Evolutionary conservation across 2,113 vertebrate species (phyloP).

Genomic region (Pongo pygmaeus): DNA sequence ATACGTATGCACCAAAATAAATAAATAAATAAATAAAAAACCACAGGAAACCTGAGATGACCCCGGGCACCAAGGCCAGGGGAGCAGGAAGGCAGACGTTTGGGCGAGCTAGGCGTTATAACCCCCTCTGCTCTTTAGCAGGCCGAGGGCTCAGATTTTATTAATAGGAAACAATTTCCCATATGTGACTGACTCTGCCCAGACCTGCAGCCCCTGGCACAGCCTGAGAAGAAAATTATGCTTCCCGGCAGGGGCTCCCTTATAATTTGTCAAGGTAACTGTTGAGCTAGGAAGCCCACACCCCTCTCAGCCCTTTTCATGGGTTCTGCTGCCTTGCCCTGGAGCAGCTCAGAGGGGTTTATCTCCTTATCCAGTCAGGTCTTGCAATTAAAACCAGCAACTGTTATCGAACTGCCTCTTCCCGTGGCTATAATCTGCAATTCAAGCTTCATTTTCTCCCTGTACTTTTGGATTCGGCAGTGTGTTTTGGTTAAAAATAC

Average conservation of each 20-base stretch:
- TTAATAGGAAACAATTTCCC: constrained; percentile 35
- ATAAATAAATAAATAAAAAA: neutral
- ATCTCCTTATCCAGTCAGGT: neutral
- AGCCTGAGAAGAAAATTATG: constrained; percentile 24
- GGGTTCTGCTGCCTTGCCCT: neutral
- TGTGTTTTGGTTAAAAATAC: constrained; percentile 36
- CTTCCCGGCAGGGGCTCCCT: neutral
- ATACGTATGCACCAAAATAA: neutral
- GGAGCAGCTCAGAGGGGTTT: neutral
- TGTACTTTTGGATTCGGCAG: neutral
- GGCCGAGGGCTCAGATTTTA: neutral
- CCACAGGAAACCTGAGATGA: neutral
- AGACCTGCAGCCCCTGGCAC: neutral
- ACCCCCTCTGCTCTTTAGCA: neutral
- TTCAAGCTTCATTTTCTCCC: neutral
- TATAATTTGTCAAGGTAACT: neutral
- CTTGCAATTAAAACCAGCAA: neutral
- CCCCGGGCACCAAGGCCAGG: neutral
- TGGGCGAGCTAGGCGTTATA: neutral
- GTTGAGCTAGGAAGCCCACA: neutral
- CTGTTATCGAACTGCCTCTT: neutral
- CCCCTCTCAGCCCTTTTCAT: neutral
- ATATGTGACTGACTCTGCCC: neutral
- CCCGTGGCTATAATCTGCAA: neutral
- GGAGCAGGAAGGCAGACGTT: neutral